Percentiles rank a stretch among this genome's conserved stretches.
Evolutionary conservation across 2,888 invertebrate genomes (phyloP).

Genomic region (Zeuzera pyrina): DNA sequence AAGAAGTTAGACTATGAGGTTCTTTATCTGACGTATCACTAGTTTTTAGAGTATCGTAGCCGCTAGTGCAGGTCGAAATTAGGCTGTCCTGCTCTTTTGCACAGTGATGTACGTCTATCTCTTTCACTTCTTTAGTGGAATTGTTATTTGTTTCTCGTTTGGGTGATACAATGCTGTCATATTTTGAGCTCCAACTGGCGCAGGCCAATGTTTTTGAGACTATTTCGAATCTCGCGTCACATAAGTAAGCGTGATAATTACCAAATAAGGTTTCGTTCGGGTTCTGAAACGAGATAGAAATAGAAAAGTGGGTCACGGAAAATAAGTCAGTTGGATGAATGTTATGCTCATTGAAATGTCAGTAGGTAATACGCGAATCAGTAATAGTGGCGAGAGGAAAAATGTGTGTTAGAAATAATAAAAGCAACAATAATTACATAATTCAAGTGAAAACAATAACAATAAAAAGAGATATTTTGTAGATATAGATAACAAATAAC

Average conservation of each 20-base stretch:
- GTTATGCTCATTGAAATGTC: too few species aligned
- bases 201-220: slow-evolving; percentile 83
- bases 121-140: slow-evolving; percentile 40
- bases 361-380: too few species aligned
- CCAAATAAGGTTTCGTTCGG: slow-evolving; percentile 80
- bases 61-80: slow-evolving; percentile 54
- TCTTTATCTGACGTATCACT: slow-evolving; percentile 48
- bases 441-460: too few species aligned
- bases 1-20: slow-evolving; percentile 45
- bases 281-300: slow-evolving; percentile 36
- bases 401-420: too few species aligned
- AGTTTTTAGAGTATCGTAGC: slow-evolving; percentile 51
- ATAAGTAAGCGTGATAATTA: slow-evolving; percentile 89
- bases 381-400: too few species aligned
- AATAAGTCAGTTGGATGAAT: too few species aligned
- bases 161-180: slow-evolving; percentile 74
- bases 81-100: slow-evolving; percentile 58
- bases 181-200: slow-evolving; percentile 83
- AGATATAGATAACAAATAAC: too few species aligned
- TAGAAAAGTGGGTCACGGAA: too few species aligned
- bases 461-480: too few species aligned
- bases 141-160: slow-evolving; percentile 55
- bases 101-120: slow-evolving; percentile 29
- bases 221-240: slow-evolving; percentile 87
- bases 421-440: too few species aligned